Conservation (phyloP, 2,797 vertebrate species). For the Sebastes nivosus region DNA sequence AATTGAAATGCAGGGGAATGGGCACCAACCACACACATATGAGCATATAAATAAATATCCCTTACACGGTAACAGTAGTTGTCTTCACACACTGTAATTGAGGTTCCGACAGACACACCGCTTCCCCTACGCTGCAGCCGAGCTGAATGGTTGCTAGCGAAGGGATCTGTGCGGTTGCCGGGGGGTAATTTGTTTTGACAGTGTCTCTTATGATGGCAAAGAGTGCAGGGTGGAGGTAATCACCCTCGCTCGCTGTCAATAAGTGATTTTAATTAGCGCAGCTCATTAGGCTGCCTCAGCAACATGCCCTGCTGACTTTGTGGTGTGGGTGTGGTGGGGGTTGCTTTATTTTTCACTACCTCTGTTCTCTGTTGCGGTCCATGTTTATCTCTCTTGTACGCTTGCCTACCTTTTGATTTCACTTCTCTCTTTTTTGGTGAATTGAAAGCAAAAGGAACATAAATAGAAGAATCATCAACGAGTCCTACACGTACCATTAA, state of each 20-base stretch:
- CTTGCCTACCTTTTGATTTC: conserved; percentile 25
- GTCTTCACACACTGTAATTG: conserved; percentile 33
- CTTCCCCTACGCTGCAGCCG: conserved; percentile 9
- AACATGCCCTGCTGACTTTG: conserved; percentile 69
- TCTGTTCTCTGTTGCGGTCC: conserved; percentile 44
- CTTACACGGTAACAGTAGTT: conserved; percentile 20
- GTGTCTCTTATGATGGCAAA: conserved; percentile 75
- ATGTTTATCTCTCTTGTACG: conserved; percentile 38
- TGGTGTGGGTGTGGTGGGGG: conserved; percentile 35
- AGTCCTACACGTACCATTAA: background rate
- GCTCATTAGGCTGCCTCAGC: conserved; percentile 81
- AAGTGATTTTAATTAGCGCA: conserved; percentile 85
- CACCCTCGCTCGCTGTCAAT: conserved; percentile 82
- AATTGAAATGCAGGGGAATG: conserved; percentile 26
- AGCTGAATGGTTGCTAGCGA: conserved; percentile 46
- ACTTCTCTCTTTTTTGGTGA: conserved; percentile 12
- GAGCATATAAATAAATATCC: conserved; percentile 10
- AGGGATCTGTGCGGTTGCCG: conserved; percentile 56
- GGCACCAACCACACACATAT: background rate
- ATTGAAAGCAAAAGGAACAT: conserved; percentile 17
- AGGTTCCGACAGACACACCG: conserved; percentile 24
- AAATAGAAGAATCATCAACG: background rate
- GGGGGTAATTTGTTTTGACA: conserved; percentile 82
- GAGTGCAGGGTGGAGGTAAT: conserved; percentile 79
- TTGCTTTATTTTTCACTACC: conserved; percentile 53